Conservation (phyloP, 2,113 vertebrate species). For the Terrapene triunguis region DNA sequence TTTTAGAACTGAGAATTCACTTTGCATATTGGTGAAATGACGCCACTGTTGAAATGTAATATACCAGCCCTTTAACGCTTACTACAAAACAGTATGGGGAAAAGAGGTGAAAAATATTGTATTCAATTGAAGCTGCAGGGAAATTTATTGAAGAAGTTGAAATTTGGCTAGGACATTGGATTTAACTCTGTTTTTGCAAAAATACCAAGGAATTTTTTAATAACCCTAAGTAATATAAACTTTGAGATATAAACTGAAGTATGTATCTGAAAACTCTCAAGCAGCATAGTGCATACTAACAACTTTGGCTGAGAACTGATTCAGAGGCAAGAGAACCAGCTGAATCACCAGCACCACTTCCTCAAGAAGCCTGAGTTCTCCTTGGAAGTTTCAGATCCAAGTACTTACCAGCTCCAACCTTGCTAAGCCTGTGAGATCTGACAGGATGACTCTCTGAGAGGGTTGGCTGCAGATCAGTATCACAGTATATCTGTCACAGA, state of each 20-base stretch:
- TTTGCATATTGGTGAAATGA: neutral
- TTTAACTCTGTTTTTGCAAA: slow-evolving; percentile 26
- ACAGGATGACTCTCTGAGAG: slow-evolving; percentile 3
- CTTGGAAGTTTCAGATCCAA: neutral
- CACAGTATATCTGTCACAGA: neutral
- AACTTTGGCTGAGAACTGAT: slow-evolving; percentile 47
- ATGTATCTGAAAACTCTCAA: slow-evolving; percentile 48
- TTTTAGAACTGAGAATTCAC: neutral
- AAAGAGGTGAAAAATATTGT: slow-evolving; percentile 44
- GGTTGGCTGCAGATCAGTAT: neutral
- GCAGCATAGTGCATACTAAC: slow-evolving; percentile 36
- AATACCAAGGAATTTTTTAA: slow-evolving; percentile 54
- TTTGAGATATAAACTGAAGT: neutral
- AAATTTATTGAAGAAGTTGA: slow-evolving; percentile 33
- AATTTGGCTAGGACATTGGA: slow-evolving; percentile 8
- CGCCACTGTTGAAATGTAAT: neutral
- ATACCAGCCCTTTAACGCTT: slow-evolving; percentile 13
- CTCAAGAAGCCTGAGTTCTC: neutral
- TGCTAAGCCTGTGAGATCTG: neutral
- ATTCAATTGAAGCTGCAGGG: slow-evolving; percentile 52
- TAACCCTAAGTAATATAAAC: slow-evolving; percentile 24
- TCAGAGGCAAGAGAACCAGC: slow-evolving; percentile 72
- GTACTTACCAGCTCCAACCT: neutral
- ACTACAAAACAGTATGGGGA: slow-evolving; percentile 35
- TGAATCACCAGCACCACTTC: slow-evolving; percentile 58